These are phyloP conservation scores for Apodemia zela DNA, from an alignment of 2,888 invertebrate genomes.

Conservation along the genomic window DNA sequence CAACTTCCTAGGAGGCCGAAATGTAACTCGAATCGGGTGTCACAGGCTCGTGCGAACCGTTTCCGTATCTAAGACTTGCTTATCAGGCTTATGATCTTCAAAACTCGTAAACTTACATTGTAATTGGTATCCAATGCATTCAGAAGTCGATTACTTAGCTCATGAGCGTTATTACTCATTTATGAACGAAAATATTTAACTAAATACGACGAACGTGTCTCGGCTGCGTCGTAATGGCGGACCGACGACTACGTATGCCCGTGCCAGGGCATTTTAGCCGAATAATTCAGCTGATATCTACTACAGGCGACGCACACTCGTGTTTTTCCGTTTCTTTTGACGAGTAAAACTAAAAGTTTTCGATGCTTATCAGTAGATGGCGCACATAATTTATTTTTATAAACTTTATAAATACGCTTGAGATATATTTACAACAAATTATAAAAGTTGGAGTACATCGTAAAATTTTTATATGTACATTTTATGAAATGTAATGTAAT, in stretches of 20 bases:
- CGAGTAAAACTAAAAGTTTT: constrained; percentile 52
- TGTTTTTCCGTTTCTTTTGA: constrained; percentile 81
- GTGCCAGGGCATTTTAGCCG: constrained; percentile 82
- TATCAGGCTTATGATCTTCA: constrained; percentile 63
- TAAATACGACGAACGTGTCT: constrained; percentile 82
- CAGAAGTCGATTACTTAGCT: constrained; percentile 97
- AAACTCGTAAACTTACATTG: constrained; percentile 92
- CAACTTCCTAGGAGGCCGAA: constrained; percentile 65
- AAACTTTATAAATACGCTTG: not conserved
- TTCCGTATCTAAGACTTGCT: constrained; percentile 65
- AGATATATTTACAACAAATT: not conserved
- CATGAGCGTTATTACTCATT: constrained; percentile 91
- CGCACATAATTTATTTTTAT: constrained; percentile 26
- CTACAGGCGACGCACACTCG: constrained; percentile 77
- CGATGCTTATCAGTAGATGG: constrained; percentile 48
- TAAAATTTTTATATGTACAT: not conserved
- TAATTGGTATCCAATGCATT: constrained; percentile 97
- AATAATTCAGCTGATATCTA: constrained; percentile 82
- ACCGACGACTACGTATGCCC: constrained; percentile 82
- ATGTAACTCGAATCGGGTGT: constrained; percentile 73
- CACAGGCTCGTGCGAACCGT: constrained; percentile 76
- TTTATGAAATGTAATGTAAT: not conserved
- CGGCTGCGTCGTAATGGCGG: constrained; percentile 81
- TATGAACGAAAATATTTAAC: constrained; percentile 83
- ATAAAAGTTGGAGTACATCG: not conserved